Percentiles rank a stretch among this genome's conserved stretches.
phyloP scores from a whole-genome alignment of 2,113 vertebrate genomes.

The Taurulus bubalis region DNA sequence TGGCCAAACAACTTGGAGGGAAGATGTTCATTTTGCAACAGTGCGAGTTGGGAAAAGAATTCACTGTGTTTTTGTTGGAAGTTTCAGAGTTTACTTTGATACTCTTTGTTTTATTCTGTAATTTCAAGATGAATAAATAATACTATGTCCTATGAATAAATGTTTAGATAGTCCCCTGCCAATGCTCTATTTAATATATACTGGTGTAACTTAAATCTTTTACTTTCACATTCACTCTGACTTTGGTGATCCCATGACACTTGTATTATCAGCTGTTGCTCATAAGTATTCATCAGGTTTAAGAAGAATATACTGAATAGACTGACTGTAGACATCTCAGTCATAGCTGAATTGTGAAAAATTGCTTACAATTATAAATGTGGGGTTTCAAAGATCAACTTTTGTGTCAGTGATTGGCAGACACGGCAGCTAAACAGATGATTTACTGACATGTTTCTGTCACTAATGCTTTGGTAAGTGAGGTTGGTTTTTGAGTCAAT shows the following conservation, averaged over 20 bases:
- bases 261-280: not conserved
- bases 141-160: not conserved
- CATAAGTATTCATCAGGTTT: not conserved
- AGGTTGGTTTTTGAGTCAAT: not conserved
- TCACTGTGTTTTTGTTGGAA: conserved; percentile 13
- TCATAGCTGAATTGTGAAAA: not conserved
- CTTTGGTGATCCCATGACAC: not conserved
- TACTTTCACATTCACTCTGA: not conserved
- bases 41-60: not conserved
- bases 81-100: conserved; percentile 1
- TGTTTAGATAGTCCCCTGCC: not conserved
- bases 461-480: not conserved
- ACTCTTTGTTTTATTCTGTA: not conserved
- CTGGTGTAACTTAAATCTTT: not conserved
- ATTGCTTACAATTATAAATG: not conserved
- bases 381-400: not conserved
- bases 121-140: conserved; percentile 3
- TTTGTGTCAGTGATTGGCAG: not conserved
- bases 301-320: not conserved
- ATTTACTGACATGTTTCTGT: not conserved
- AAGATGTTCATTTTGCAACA: conserved; percentile 33
- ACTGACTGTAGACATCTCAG: not conserved
- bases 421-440: not conserved
- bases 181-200: not conserved
- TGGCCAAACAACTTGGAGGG: conserved; percentile 45